A percentile compares a stretch with the other conserved stretches of the same genome.
Evolutionary conservation across 1,140 invertebrate species (phyloP).

Genomic region (Tetragnatha versicolor): DNA sequence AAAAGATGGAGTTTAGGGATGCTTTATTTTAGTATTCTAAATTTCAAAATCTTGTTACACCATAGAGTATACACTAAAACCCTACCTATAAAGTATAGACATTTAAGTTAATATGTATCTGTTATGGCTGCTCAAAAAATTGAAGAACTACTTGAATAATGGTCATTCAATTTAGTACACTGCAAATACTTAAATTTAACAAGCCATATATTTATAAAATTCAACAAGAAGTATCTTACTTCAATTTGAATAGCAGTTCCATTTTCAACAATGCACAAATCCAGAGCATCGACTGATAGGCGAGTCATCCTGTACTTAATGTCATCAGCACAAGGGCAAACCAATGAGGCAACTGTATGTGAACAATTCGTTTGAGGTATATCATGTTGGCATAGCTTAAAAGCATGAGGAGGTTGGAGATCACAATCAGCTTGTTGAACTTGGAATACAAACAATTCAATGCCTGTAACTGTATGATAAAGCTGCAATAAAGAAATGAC

Average conservation of each 20-base stretch:
- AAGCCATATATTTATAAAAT: too few species aligned
- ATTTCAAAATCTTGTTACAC: too few species aligned
- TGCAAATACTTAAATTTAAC: too few species aligned
- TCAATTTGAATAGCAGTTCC: slow-evolving; percentile 86
- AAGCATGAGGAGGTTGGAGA: slow-evolving; percentile 77
- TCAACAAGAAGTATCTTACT: slow-evolving; percentile 67
- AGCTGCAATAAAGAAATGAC: slow-evolving; percentile 67
- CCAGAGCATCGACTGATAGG: slow-evolving; percentile 87
- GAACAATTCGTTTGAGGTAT: slow-evolving; percentile 77
- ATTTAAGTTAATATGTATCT: too few species aligned
- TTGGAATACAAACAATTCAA: slow-evolving; percentile 89
- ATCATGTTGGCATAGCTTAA: slow-evolving; percentile 86
- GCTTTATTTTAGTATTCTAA: too few species aligned
- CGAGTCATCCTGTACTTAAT: slow-evolving; percentile 95
- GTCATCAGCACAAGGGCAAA: slow-evolving; percentile 85
- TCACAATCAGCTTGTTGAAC: slow-evolving; percentile 89
- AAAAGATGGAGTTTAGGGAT: too few species aligned
- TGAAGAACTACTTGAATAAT: too few species aligned
- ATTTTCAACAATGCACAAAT: slow-evolving; percentile 88
- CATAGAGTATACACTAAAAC: too few species aligned
- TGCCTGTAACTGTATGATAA: slow-evolving; percentile 82
- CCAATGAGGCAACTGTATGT: slow-evolving; percentile 71
- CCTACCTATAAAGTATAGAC: too few species aligned
- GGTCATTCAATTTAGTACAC: too few species aligned
- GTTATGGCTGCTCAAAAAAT: too few species aligned